Evolutionary conservation across 2,888 invertebrate genomes (phyloP).

Genomic region (Diabrotica balteata): DNA sequence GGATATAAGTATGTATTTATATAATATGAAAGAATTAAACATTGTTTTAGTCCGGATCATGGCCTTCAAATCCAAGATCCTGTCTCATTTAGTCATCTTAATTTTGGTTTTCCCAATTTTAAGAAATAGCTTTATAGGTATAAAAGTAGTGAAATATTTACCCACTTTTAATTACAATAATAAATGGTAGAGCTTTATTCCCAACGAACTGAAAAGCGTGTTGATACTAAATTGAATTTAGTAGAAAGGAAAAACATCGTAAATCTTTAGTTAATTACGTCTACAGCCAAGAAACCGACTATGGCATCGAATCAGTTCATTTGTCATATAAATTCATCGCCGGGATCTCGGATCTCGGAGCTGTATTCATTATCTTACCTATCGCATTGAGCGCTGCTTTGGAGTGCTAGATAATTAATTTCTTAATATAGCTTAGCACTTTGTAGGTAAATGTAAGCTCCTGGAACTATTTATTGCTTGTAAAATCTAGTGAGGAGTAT

Average conservation of each 20-base stretch:
- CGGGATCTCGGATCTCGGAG: not conserved
- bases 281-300: conserved; percentile 3
- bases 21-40: too few relatives aligned
- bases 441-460: too few relatives aligned
- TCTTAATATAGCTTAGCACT: too few relatives aligned
- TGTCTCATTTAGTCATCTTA: too few relatives aligned
- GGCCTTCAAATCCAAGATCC: too few relatives aligned
- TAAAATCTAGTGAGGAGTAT: too few relatives aligned
- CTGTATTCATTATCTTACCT: conserved; percentile 14
- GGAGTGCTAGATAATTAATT: too few relatives aligned
- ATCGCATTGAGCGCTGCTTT: not conserved
- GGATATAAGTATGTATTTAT: too few relatives aligned
- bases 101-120: too few relatives aligned
- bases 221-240: conserved; percentile 10
- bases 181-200: not conserved
- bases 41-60: too few relatives aligned
- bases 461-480: too few relatives aligned
- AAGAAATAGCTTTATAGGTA: too few relatives aligned
- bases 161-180: conserved; percentile 1
- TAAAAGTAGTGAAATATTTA: not conserved
- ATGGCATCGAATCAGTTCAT: conserved; percentile 13
- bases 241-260: conserved; percentile 19
- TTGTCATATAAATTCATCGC: conserved; percentile 23
- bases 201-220: not conserved
- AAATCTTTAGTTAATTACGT: conserved; percentile 23